Conservation (phyloP, 2,797 vertebrate genomes). For the Myotis pilosus region DNA sequence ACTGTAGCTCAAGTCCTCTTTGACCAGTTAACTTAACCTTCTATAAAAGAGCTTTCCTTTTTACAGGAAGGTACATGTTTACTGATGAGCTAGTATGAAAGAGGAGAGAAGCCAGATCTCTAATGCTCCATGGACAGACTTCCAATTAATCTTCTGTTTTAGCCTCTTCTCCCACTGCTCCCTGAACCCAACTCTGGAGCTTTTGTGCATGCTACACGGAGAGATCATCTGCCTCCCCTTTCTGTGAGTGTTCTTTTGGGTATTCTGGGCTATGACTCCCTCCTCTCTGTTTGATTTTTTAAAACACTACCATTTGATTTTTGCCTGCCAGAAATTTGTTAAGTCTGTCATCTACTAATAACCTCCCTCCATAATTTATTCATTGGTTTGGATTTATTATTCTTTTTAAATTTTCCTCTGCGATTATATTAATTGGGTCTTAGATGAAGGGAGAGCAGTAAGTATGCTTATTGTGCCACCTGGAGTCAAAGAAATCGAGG, state of each 20-base stretch:
- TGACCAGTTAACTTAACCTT: not conserved
- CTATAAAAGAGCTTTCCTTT: not conserved
- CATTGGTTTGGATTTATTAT: not conserved
- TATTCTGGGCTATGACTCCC: not conserved
- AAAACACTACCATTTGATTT: not conserved
- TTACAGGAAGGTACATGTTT: not conserved
- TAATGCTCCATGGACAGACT: not conserved
- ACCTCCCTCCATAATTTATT: not conserved
- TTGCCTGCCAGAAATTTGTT: not conserved
- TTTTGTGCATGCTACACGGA: not conserved
- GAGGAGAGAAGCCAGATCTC: not conserved
- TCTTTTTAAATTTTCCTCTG: not conserved
- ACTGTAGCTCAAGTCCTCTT: not conserved
- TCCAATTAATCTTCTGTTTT: not conserved
- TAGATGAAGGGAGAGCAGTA: not conserved
- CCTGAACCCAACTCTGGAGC: not conserved
- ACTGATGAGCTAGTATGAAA: not conserved
- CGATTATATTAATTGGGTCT: conserved; percentile 5
- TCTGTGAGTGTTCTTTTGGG: not conserved
- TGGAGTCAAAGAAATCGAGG: not conserved
- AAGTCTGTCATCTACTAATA: conserved; percentile 38
- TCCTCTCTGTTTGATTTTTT: not conserved
- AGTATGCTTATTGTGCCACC: not conserved
- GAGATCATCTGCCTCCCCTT: not conserved
- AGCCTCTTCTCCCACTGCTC: not conserved